Evolutionary conservation across 2,888 invertebrate genomes (phyloP), one percentile per base, ranked within the genome.

Genomic region (Pachliopta kotzebuea): DNA sequence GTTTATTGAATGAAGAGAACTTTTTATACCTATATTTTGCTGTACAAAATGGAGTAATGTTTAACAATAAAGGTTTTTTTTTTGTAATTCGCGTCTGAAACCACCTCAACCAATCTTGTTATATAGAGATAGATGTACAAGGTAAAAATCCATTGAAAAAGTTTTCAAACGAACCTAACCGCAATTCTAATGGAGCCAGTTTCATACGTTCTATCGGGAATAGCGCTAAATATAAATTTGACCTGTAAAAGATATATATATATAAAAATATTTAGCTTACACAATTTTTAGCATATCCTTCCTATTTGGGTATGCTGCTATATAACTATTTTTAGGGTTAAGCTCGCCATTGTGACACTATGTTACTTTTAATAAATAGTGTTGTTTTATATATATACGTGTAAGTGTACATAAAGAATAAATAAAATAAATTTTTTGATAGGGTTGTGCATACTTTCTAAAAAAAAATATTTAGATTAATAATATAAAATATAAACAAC

Each of bases 181-280:
- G 63, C 63, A 53, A 63, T 42, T 63, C 45, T 53, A 58, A 58
- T 63, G 53, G 57, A 63, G 58, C 63, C 45, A 45, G 54, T 58
- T 58, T 58, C 57, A 54, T 52, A 29, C 29, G 45, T 52, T 50
- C 52, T 18, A 29, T 59, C 59, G 45, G 20, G 57, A 29, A 53
- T 62, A 24, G 24, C 42, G 57, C 45, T 37, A 53, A 53, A 52
- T 42, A 57, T 62, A 42, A 57, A 57, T 21, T 57, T 37, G 20
- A 21, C 20, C 17, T 20, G 23, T 8, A 45, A 8, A 57, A 56
- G 37, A 31, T 23, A 56, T 24, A 62, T 26, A 57, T 53, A 57
- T 20, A 56, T 24, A 21, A 53, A 52, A 21, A 42, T 11, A 18
- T 49, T 49, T 18, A 11, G 52, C 63, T 58, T 45, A 63, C 53